Evolutionary conservation across 1,140 invertebrate species (phyloP).

Genomic region (roundworm (Caenorhabditis elegans)): DNA sequence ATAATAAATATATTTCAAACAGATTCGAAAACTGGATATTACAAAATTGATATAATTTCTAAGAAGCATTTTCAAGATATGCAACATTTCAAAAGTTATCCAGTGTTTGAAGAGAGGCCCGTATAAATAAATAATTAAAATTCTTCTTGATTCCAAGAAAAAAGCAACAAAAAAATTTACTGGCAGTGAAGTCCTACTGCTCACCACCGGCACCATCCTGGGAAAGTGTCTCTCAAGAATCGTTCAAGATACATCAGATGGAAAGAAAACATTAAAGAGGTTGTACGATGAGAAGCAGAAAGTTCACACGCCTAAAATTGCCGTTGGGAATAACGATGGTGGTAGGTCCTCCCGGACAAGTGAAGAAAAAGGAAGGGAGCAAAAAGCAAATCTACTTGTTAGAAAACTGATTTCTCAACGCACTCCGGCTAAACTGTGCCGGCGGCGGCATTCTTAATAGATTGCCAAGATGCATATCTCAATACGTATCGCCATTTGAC

Average conservation of each 20-base stretch:
- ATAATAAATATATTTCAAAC: too few relatives aligned
- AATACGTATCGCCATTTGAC: neutral
- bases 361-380: neutral
- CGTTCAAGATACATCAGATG: neutral
- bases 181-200: neutral
- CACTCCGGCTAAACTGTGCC: constrained; percentile 10
- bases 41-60: too few relatives aligned
- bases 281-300: constrained; percentile 27
- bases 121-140: too few relatives aligned
- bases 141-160: too few relatives aligned
- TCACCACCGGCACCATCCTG: neutral
- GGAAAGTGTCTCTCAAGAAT: neutral
- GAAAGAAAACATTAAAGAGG: constrained; percentile 13
- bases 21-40: too few relatives aligned
- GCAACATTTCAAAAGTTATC: too few relatives aligned
- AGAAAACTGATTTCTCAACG: neutral
- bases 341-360: constrained; percentile 7
- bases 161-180: too few relatives aligned
- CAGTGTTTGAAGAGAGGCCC: too few relatives aligned
- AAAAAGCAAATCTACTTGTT: constrained; percentile 6
- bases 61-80: too few relatives aligned
- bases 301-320: constrained; percentile 29
- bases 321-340: constrained; percentile 21
- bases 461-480: constrained; percentile 13
- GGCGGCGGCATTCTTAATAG: constrained; percentile 24